Base-by-base conservation (phyloP, 2,797 vertebrate genomes). In the Brachyalestes nurse region DNA sequence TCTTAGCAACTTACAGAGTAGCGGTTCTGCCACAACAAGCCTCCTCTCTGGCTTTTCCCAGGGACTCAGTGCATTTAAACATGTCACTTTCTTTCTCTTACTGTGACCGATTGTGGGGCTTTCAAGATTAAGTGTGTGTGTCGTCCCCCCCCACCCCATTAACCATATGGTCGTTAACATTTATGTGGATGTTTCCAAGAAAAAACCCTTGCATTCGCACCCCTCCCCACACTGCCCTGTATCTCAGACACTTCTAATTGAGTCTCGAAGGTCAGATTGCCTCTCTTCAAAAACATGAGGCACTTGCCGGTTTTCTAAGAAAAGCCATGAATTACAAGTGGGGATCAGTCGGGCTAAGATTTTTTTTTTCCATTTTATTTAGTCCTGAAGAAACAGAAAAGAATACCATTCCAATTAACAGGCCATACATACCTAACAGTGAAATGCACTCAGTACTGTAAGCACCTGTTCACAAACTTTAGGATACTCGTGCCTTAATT, bases 1-100 rank as follows among this genome's bases (percentile, higher is more conserved):
- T 90, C 91, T 90, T 88, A 92, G 87, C 93, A 85, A 95, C 93
- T 86, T 95, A 86, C 92, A 83, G 72, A 90, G 79, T 71, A 80
- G 88, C 82, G 85, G 88, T 66, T 85, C 84, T 87, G 78, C 71
- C 82, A 23, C 60, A 89, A 89, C 91, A 88, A 89, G 75, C 38
- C 66, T 76, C 60, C 45, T 34, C 47, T 66, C 45, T 72, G 60
- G 71, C 64, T 83, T 64, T 88, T 91, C 88, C 88, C 87, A 91
- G 83, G 85, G 73, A 86, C 34, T 77, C 17, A 47, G 61, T 75
- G 74, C 80, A 74, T 86, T 77, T 82, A 64, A 81, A 81, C 81
- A 86, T 40, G 81, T 77, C 81, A 81, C 77, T 72, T 57, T 71
- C 45, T 81, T 73, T 73, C 79, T 80, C 77, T 86, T 77, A 67